Evolutionary conservation across 1,140 invertebrate species (phyloP), one percentile per base, ranked within the genome.

Genomic region (Anadara kagoshimensis): DNA sequence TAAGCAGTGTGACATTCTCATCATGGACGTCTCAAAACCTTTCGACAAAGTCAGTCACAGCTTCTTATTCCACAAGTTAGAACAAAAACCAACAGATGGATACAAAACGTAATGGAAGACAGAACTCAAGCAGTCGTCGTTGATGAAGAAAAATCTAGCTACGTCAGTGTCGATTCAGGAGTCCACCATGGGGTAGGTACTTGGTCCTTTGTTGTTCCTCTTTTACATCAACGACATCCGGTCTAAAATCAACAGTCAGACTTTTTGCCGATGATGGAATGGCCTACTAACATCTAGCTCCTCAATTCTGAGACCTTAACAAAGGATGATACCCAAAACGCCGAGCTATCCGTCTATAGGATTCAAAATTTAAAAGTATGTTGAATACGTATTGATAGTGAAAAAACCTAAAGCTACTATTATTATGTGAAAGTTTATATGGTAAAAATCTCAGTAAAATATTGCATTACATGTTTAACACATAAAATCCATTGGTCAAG

Each of bases 11-110:
- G 69, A 67, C 29, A 20, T 63, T 12, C 49, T 66, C 0, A 43
- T 71, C 14, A 72, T 71, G 59, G 76, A 78, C 29, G 78, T 78
- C 45, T 59, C 58, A 10, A 78, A 75, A 54, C 26, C 62, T 49
- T 61, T 61, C 43, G 58, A 61, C 22, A 61, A 61, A 11, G 58
- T 61, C n/a, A 43, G 58, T 61, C 58, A 61, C 24, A 57, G 54
- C 22, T 16, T 57, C n/a, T 26, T 57, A 20, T 5, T 22, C 22
- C 54, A 57, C n/a, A n/a, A n/a, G n/a, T n/a, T n/a, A n/a, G n/a
- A n/a, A n/a, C n/a, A n/a, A n/a, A n/a, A n/a, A n/a, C n/a, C n/a
- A n/a, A n/a, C n/a, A n/a, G n/a, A n/a, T n/a, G n/a, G n/a, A 56
- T 56, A 56, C 22, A 56, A 53, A 8, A 53, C 18, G 18, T n/a